Percentiles rank a stretch among this genome's conserved stretches.
phyloP scores from a whole-genome alignment of 2,113 vertebrate genomes.

The Hemiscyllium ocellatum region DNA sequence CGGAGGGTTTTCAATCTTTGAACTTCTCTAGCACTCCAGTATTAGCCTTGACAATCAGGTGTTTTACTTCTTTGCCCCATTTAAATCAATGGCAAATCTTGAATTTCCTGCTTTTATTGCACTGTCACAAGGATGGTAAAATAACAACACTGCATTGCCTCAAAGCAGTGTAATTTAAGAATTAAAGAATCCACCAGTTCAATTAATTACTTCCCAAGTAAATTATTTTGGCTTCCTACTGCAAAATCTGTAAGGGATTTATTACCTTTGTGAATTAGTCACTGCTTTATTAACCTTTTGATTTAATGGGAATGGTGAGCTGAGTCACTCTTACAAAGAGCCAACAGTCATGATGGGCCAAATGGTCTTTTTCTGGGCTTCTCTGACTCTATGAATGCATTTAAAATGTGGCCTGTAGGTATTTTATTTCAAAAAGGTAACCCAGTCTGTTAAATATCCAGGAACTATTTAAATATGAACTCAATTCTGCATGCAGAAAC shows the following conservation, averaged over 20 bases:
- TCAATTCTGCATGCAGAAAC: not conserved
- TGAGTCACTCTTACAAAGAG: not conserved
- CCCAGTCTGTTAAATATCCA: not conserved
- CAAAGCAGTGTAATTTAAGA: not conserved
- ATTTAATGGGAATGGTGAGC: not conserved
- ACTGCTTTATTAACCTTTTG: not conserved
- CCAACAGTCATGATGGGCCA: not conserved
- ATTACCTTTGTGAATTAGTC: not conserved
- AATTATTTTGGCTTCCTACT: not conserved
- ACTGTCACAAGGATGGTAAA: not conserved
- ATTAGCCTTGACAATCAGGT: not conserved
- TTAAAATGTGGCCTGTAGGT: not conserved
- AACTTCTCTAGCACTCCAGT: not conserved
- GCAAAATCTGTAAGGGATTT: not conserved
- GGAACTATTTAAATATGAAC: not conserved
- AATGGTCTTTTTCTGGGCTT: not conserved
- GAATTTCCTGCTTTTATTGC: not conserved
- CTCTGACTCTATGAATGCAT: not conserved
- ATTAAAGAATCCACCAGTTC: not conserved
- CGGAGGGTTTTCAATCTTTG: no score
- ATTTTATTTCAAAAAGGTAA: not conserved
- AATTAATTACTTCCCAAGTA: not conserved
- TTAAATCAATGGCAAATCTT: not conserved
- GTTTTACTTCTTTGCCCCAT: not conserved
- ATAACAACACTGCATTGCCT: not conserved